A percentile compares a stretch with the other conserved stretches of the same genome.
Conservation (phyloP, 2,113 vertebrate species). For the Nerophis ophidion region DNA sequence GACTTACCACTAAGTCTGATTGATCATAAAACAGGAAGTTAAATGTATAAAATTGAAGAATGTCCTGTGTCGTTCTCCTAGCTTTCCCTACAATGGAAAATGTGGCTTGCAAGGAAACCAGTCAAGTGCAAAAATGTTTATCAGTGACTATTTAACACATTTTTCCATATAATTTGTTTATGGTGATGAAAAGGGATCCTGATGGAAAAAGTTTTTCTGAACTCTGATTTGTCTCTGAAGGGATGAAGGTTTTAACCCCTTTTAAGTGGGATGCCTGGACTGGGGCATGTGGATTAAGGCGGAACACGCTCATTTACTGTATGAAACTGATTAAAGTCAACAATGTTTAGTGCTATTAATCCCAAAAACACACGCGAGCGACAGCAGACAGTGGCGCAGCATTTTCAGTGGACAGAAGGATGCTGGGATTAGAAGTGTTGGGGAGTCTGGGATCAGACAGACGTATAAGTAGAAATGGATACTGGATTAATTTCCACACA, state of each 20-base stretch:
- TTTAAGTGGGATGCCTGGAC: background rate
- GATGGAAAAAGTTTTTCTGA: conserved; percentile 30
- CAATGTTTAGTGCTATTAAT: conserved; percentile 23
- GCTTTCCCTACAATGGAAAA: background rate
- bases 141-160: background rate
- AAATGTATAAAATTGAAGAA: too few species aligned
- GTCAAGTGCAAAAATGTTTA: conserved; percentile 2
- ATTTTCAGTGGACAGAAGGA: conserved; percentile 25
- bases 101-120: background rate
- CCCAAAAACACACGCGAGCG: conserved; percentile 4
- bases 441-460: conserved; percentile 54
- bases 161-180: conserved; percentile 6
- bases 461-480: conserved; percentile 57
- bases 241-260: conserved; percentile 15
- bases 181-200: conserved; percentile 17
- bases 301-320: background rate
- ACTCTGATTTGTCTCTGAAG: conserved; percentile 33
- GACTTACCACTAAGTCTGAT: background rate
- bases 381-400: background rate
- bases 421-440: conserved; percentile 48
- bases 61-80: too few species aligned
- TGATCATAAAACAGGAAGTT: too few species aligned
- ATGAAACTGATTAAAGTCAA: conserved; percentile 1
- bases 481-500: conserved; percentile 43
- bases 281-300: conserved; percentile 4